Conservation (phyloP, 2,888 invertebrate species). For the Drosophila austrosaltans region DNA sequence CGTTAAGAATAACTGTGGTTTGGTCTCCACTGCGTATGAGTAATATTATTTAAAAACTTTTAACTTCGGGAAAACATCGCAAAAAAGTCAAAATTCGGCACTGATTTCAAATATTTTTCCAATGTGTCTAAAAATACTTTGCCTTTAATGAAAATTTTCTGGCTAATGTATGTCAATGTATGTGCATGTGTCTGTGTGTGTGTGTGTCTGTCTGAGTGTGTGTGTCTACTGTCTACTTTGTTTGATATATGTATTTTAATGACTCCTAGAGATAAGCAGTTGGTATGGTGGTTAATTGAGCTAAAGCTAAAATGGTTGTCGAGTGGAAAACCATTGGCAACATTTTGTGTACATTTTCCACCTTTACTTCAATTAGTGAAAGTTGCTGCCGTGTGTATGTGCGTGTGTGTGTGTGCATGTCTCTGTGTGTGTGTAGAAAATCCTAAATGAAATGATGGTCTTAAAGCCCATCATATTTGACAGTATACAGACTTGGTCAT, state of each 20-base stretch:
- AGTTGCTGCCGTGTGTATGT: constrained; percentile 13
- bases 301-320: constrained; percentile 59
- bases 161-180: not conserved
- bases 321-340: not conserved
- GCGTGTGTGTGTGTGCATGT: not conserved
- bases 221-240: constrained; percentile 33
- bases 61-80: too few species aligned
- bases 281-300: constrained; percentile 75
- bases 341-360: not conserved
- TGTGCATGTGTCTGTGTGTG: too few species aligned
- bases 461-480: constrained; percentile 4
- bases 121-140: not conserved
- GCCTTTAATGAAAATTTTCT: not conserved
- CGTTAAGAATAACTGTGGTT: too few species aligned
- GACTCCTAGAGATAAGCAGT: constrained; percentile 69
- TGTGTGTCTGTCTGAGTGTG: constrained; percentile 18
- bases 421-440: not conserved
- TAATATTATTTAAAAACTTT: too few species aligned
- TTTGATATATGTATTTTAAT: constrained; percentile 64
- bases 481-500: constrained; percentile 1
- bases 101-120: not conserved
- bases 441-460: constrained; percentile 1
- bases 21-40: too few species aligned
- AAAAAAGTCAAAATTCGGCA: too few species aligned
- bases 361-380: constrained; percentile 38